Conservation (phyloP, 2,797 vertebrate species). For the Podarcis lilfordi region DNA sequence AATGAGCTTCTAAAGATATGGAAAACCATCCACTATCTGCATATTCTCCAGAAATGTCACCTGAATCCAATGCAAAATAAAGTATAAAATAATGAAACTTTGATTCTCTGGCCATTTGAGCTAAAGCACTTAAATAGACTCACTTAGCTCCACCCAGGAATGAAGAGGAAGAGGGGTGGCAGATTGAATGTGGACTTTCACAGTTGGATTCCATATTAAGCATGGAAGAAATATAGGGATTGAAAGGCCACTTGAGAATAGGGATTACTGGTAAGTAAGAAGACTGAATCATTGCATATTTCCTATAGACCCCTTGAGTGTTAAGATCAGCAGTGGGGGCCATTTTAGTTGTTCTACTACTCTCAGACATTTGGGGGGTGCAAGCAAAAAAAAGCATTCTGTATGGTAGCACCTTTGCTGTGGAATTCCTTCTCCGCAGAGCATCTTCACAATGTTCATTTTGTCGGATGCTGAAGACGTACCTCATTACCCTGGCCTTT, state of each 20-base stretch:
- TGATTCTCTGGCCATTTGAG: not conserved
- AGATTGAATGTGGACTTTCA: not conserved
- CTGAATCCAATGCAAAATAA: not conserved
- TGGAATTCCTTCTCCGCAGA: too few species aligned
- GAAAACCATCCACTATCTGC: not conserved
- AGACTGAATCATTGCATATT: not conserved
- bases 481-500: too few species aligned
- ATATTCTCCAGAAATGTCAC: not conserved
- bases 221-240: not conserved
- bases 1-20: not conserved
- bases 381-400: too few species aligned
- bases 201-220: not conserved
- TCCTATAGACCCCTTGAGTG: too few species aligned
- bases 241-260: not conserved
- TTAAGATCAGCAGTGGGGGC: too few species aligned
- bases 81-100: not conserved
- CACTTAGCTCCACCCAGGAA: too few species aligned
- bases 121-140: not conserved
- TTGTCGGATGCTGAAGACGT: too few species aligned
- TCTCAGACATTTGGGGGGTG: too few species aligned
- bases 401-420: too few species aligned
- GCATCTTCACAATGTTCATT: too few species aligned
- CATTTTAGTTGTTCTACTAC: too few species aligned
- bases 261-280: not conserved
- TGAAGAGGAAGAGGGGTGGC: not conserved